Evolutionary conservation across 2,797 vertebrate genomes (phyloP).

Genomic region (Euthynnus affinis): DNA sequence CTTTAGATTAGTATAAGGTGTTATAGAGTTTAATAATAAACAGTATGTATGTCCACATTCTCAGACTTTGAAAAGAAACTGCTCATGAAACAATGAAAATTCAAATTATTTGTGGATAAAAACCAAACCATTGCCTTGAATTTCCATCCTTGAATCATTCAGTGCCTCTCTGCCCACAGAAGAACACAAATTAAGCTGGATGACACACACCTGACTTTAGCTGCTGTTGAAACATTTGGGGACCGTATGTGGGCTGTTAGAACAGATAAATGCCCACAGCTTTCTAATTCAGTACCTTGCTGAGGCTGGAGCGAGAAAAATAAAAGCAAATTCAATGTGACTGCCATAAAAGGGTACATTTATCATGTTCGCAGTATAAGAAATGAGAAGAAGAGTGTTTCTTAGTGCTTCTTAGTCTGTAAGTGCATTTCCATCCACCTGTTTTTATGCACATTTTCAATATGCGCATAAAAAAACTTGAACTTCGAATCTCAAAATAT

Average conservation of each 20-base stretch:
- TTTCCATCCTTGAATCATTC: background rate
- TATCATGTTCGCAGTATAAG: background rate
- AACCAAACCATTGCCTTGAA: background rate
- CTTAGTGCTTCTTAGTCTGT: conserved; percentile 15
- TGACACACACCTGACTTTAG: background rate
- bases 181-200: conserved; percentile 1
- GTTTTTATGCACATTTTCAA: too few species aligned
- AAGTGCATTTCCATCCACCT: too few species aligned
- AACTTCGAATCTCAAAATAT: too few species aligned
- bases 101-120: conserved; percentile 3
- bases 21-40: background rate
- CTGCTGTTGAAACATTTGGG: background rate
- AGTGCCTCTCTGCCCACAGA: background rate
- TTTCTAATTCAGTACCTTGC: conserved; percentile 1
- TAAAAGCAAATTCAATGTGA: background rate
- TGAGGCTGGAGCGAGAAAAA: background rate
- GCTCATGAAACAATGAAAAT: background rate
- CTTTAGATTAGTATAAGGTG: too few species aligned
- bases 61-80: background rate
- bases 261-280: background rate
- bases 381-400: conserved; percentile 1
- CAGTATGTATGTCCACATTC: background rate
- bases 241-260: background rate
- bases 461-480: too few species aligned
- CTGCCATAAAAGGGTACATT: background rate